phyloP scores from a whole-genome alignment of 2,113 vertebrate genomes.

The Dicerorhinus sumatrensis region DNA sequence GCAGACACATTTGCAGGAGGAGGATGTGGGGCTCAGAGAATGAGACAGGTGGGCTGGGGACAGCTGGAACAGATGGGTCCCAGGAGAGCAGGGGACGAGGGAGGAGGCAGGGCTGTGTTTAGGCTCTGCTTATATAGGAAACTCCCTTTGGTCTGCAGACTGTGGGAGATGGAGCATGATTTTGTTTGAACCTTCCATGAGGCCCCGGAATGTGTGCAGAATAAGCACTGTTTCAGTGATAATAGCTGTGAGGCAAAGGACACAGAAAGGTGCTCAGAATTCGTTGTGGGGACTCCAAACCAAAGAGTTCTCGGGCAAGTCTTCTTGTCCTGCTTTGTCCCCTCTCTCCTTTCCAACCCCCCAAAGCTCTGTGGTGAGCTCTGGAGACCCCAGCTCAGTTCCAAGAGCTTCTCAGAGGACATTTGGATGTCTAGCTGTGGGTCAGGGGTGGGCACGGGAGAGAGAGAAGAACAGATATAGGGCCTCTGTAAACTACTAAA shows the following conservation, averaged over 20 bases:
- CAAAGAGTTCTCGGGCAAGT: not conserved
- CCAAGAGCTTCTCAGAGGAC: not conserved
- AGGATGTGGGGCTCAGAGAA: not conserved
- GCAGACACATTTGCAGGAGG: not conserved
- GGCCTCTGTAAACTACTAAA: not conserved
- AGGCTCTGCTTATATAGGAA: not conserved
- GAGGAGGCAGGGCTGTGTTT: not conserved
- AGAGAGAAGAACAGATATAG: not conserved
- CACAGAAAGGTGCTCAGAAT: not conserved
- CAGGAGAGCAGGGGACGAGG: not conserved
- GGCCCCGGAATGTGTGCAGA: not conserved
- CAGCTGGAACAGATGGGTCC: not conserved
- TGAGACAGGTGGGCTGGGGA: not conserved
- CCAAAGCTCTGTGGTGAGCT: not conserved
- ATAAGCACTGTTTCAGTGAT: not conserved
- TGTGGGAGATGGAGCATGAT: not conserved
- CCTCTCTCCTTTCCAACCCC: not conserved
- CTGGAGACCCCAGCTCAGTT: not conserved
- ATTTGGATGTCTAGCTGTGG: not conserved
- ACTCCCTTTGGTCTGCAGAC: not conserved
- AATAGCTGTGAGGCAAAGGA: not conserved
- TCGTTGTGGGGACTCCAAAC: not conserved
- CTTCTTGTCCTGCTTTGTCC: not conserved
- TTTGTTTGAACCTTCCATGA: not conserved
- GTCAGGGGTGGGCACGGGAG: not conserved